Base-by-base conservation (phyloP, 2,888 invertebrate species). In the Coelinius sp. region DNA sequence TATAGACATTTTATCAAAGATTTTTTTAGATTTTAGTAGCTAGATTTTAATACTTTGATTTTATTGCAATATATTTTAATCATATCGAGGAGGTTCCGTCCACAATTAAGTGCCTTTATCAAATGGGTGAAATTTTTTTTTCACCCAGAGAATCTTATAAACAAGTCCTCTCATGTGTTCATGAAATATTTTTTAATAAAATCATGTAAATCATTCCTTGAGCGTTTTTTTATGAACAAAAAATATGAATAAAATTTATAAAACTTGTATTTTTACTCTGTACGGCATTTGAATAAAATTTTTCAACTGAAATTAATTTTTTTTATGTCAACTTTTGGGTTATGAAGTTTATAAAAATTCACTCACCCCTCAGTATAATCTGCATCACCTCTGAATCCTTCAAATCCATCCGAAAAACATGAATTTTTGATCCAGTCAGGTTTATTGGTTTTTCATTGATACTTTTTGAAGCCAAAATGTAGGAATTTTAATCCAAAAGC, bases 51-150 rank as follows among this genome's bases (percentile, higher is more conserved):
- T 70, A 69, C 64, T 31, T 68, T 46, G 70, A 74, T 49, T 20
- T 8, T 14, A 65, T 70, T 8, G 3, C 76, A 75, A 72, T 65
- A 70, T 76, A 77, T 67, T 66, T 76, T 49, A 35, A 52, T 68
- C 35, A 73, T 38, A 69, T 69, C 31, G n/a, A 1, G 20, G 63
- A 67, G n/a, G 70, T 77, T 71, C 70, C 67, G 71, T 73, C 75
- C 75, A 63, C 68, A 72, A 44, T 56, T 31, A 76, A 75, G 76
- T 77, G 77, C 74, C 73, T 77, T 74, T 66, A 70, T 14, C 20
- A 66, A 74, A 68, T 59, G 65, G 59, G 20, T 20, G 41, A 20
- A 20, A 49, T 14, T 53, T 41, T 22, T 53, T 22, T 35, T 24
- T 41, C 49, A n/a, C 31, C 14, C 38, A 67, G 12, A 66, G 65